These are phyloP conservation scores for Trichomycterus rosablanca DNA, from an alignment of 2,113 vertebrate species.

Conservation along the genomic window DNA sequence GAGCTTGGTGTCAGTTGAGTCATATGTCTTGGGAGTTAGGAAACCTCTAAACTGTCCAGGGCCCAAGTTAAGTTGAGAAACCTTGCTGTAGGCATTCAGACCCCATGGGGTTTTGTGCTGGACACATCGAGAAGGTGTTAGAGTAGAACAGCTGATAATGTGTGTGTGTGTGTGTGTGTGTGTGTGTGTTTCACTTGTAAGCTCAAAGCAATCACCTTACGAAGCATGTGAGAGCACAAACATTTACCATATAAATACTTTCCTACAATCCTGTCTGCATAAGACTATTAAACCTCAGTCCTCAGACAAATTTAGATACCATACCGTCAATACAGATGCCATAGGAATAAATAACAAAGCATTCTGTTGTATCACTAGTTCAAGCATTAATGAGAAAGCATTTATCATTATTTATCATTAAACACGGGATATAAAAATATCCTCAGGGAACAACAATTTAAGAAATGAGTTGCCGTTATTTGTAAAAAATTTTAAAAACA, in stretches of 20 bases:
- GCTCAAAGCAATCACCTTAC: constrained; percentile 60
- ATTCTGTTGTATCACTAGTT: constrained; percentile 1
- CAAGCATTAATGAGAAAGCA: constrained; percentile 24
- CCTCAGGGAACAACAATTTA: too few species aligned
- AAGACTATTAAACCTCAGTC: constrained; percentile 42
- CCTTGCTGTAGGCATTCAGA: not conserved
- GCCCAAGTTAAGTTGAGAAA: constrained; percentile 8
- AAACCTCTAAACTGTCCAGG: not conserved
- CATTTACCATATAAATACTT: constrained; percentile 55
- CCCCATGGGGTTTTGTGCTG: constrained; percentile 3
- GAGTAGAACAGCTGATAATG: constrained; percentile 66
- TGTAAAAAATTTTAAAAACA: too few species aligned
- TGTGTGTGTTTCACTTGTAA: constrained; percentile 52
- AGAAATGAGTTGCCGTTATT: not conserved
- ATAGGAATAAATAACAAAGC: constrained; percentile 21
- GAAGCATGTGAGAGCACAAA: constrained; percentile 58
- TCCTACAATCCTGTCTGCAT: constrained; percentile 47
- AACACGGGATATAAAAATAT: too few species aligned
- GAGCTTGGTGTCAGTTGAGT: not conserved
- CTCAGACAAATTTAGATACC: constrained; percentile 36
- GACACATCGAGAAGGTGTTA: constrained; percentile 36
- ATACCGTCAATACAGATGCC: constrained; percentile 19
- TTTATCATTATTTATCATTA: constrained; percentile 18
- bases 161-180: constrained; percentile 54
- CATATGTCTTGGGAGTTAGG: not conserved